Conservation (phyloP, 2,113 vertebrate species). For the Balaenoptera acutorostrata region DNA sequence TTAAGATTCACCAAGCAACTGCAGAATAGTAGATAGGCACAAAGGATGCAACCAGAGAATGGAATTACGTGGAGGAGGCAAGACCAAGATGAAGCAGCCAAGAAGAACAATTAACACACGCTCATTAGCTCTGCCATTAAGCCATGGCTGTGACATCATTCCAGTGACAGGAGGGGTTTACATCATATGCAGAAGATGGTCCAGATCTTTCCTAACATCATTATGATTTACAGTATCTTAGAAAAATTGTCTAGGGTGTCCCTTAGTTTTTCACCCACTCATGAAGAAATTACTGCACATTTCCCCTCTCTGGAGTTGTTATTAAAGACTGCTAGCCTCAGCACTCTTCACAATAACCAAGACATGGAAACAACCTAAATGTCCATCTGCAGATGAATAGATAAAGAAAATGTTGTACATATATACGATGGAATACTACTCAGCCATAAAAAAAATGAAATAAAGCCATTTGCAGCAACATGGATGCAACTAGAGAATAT, state of each 20-base stretch:
- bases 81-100: neutral
- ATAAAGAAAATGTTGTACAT: neutral
- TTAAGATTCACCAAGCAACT: neutral
- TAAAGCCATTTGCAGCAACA: neutral
- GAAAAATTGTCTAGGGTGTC: neutral
- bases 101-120: neutral
- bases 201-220: neutral
- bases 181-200: neutral
- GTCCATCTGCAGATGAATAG: neutral
- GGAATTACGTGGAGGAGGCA: neutral
- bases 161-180: neutral
- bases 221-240: neutral
- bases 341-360: neutral
- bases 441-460: neutral
- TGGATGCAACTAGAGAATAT: neutral
- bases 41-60: neutral
- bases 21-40: too few relatives aligned
- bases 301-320: neutral
- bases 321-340: neutral
- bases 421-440: neutral
- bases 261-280: neutral
- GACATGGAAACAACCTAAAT: neutral
- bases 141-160: accelerated
- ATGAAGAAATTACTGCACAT: neutral
- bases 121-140: neutral